phyloP scores from a whole-genome alignment of 53 echinoderm and acorn worm species.

The Stichopus horrens region DNA sequence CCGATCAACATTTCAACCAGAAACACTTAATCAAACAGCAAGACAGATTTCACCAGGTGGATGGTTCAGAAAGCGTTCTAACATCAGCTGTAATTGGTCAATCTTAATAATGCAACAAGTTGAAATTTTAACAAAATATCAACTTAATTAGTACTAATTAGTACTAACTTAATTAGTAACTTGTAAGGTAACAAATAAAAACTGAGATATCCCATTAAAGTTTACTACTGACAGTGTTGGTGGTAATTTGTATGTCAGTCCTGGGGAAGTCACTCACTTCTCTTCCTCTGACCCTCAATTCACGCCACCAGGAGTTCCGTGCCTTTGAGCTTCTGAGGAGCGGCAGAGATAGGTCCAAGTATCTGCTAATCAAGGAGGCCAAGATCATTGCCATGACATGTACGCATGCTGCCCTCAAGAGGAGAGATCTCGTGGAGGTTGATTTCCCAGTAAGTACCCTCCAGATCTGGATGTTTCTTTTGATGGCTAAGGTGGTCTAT shows the following conservation, averaged over 20 bases:
- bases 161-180: too few relatives aligned
- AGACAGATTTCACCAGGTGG: too few relatives aligned
- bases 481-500: too few relatives aligned
- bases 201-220: neutral
- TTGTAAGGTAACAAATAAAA: too few relatives aligned
- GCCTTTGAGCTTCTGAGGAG: constrained; percentile 96
- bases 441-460: constrained; percentile 72
- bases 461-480: too few relatives aligned
- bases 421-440: constrained; percentile 89
- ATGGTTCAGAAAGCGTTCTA: too few relatives aligned
- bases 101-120: too few relatives aligned
- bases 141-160: neutral
- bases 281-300: neutral
- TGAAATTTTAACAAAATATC: neutral
- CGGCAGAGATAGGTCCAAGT: constrained; percentile 89
- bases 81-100: too few relatives aligned
- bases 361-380: constrained; percentile 95
- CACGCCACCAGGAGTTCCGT: constrained; percentile 71
- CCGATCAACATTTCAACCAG: too few relatives aligned
- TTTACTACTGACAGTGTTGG: neutral
- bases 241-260: neutral
- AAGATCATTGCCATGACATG: constrained; percentile 99
- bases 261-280: neutral
- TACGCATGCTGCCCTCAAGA: constrained; percentile 98
- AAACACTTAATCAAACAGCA: too few relatives aligned